Evolutionary conservation across 2,888 invertebrate genomes (phyloP), one percentile per base, ranked within the genome.

Genomic region (Timema cristinae): DNA sequence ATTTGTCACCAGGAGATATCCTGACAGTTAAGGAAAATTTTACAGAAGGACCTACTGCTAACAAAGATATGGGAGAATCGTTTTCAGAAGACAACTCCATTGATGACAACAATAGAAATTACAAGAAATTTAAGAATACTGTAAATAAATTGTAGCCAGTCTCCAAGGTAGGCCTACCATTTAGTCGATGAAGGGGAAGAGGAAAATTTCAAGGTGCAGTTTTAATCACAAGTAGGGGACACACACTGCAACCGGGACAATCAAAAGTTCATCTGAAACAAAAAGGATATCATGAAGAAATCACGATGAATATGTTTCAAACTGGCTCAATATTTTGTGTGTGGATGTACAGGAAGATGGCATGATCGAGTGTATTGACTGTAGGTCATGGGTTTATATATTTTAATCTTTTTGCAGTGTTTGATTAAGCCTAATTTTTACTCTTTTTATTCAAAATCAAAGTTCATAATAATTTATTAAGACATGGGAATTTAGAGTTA

Each of bases 81-180:
- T 61, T 10, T 61, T 61, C 16, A 61, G 16, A 61, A 61, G 61
- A 61, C 9, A 61, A 7, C 61, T 61, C 61, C 11, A 61, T 16
- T 16, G 32, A 47, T 47, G 61, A 61, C 47, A 47, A 61, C 16
- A 61, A 7, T 47, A 61, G 16, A 61, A 61, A 61, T 7, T 15
- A 11, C 7, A 16, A 61, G 61, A 61, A n/a, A 61, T 15, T 61
- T 59, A 69, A 51, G 67, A 50, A 71, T 56, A 15, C 61, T 50
- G 51, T 72, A 67, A n/a, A 71, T 47, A 66, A 72, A 70, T 73
- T 75, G 69, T 71, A 69, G 69, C 73, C 72, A 48, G 50, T 13
- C 66, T 59, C 8, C 11, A 59, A 72, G 32, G 54, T 50, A 63
- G 50, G 49, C n/a, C 66, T 70, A 67, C 67, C 48, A 48, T 63